Evolutionary conservation across 2,113 vertebrate species (phyloP), one percentile per base, ranked within the genome.

Genomic region (Ia io): DNA sequence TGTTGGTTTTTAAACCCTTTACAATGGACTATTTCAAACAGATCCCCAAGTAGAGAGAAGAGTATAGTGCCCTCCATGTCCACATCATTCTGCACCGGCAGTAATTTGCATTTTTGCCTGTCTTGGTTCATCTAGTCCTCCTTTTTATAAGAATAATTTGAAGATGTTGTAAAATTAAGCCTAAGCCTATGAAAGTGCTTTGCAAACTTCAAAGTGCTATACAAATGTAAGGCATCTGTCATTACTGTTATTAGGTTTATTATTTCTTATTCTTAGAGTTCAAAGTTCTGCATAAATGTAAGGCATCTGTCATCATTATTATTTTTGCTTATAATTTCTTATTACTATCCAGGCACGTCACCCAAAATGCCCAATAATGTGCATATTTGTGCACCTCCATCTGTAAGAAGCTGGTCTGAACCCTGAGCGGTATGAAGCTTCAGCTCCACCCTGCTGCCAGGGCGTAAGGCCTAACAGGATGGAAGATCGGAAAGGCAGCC

Each of bases 121-220:
- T 25, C 87, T 85, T 61, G 47, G 92, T 88, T 84, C 53, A 91
- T 89, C 87, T 67, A 0, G n/a, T 23, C 47, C n/a, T 32, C 3
- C 8, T 70, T 84, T 85, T 80, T 56, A 35, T 59, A 78, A 82
- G 74, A 51, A 47, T 67, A 56, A 4, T 96, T 94, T 89, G 84
- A 88, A 94, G 95, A 92, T 51, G 90, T 77, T 30, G 17, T 32
- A 47, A 92, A 96, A 95, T 97, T 77, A 95, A 92, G 86, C 28
- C 89, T 77, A 94, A 90, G 86, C n/a, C 89, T 65, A 56, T 53
- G 86, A 74, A 94, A 89, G 69, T 56, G 28, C 61, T 88, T 53
- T 63, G 82, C 69, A n/a, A 18, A 90, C 93, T 97, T 96, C 89
- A 63, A 95, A 94, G 94, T 71, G 37, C 40, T 73, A 4, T 56